A percentile compares a stretch with the other conserved stretches of the same genome.
Evolutionary conservation across 2,797 vertebrate species (phyloP).

Genomic region (Antrozous pallidus): DNA sequence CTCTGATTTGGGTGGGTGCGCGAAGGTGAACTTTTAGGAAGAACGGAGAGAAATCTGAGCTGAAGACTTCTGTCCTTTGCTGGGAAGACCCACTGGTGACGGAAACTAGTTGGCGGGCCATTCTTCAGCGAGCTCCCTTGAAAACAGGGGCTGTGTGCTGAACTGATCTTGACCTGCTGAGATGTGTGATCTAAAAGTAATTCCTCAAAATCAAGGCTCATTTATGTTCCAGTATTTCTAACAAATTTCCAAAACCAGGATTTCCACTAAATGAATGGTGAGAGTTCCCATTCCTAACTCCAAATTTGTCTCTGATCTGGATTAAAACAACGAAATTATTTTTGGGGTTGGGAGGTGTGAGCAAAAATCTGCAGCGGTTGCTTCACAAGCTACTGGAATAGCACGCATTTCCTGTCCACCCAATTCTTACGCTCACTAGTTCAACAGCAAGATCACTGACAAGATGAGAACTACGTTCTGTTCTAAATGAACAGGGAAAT

Average conservation of each 20-base stretch:
- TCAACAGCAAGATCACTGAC: not conserved
- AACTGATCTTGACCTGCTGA: not conserved
- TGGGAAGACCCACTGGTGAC: not conserved
- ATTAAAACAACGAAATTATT: not conserved
- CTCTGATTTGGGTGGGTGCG: not conserved
- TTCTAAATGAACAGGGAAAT: not conserved
- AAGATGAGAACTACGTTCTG: not conserved
- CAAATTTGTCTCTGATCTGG: not conserved
- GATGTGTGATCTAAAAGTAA: not conserved
- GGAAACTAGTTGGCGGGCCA: not conserved
- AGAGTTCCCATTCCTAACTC: not conserved
- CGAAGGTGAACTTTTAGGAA: not conserved
- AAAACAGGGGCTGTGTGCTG: not conserved
- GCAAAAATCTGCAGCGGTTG: not conserved
- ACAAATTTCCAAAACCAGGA: not conserved
- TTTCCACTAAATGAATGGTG: not conserved
- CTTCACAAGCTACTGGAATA: not conserved
- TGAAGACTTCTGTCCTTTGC: not conserved
- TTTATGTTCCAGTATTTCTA: not conserved
- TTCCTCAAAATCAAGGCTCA: slow-evolving; percentile 7
- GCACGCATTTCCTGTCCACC: not conserved
- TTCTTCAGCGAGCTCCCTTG: not conserved
- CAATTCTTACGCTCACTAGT: not conserved
- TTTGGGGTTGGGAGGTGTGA: not conserved
- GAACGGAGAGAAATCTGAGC: not conserved